Evolutionary conservation across 2,888 invertebrate genomes (phyloP).

Genomic region (Lepidocyrtoides sp.): DNA sequence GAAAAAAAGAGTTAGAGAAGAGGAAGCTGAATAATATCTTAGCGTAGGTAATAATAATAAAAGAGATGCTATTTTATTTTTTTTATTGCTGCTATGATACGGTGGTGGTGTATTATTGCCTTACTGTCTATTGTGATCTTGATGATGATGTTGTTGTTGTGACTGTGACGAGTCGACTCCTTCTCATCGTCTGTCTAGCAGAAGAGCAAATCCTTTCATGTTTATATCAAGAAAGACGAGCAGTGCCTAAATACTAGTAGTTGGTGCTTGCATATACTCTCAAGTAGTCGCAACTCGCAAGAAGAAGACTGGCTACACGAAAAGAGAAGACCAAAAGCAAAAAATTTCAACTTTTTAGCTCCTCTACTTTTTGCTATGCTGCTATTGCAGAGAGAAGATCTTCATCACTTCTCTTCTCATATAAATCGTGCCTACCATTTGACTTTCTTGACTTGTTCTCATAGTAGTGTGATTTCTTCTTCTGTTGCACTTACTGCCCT

Average conservation of each 20-base stretch:
- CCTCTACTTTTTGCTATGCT: not conserved
- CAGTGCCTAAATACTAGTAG: slow-evolving; percentile 21
- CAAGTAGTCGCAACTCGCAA: not conserved
- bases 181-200: slow-evolving; percentile 78
- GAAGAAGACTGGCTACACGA: not conserved
- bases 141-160: slow-evolving; percentile 13
- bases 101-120: not conserved
- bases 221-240: slow-evolving; percentile 65
- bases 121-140: slow-evolving; percentile 3
- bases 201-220: slow-evolving; percentile 72
- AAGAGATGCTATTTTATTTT: too few species aligned
- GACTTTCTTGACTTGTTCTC: slow-evolving; percentile 20
- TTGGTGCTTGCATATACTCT: not conserved
- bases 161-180: slow-evolving; percentile 66
- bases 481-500: slow-evolving; percentile 41
- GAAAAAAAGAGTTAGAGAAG: too few species aligned
- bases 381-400: not conserved
- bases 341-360: not conserved
- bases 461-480: slow-evolving; percentile 21
- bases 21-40: too few species aligned
- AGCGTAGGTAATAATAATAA: too few species aligned
- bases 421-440: not conserved
- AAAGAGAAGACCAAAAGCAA: not conserved
- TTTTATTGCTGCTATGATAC: not conserved
- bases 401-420: not conserved